These are phyloP conservation scores for Dryobota labecula DNA, from an alignment of 2,888 invertebrate species.

Conservation along the genomic window DNA sequence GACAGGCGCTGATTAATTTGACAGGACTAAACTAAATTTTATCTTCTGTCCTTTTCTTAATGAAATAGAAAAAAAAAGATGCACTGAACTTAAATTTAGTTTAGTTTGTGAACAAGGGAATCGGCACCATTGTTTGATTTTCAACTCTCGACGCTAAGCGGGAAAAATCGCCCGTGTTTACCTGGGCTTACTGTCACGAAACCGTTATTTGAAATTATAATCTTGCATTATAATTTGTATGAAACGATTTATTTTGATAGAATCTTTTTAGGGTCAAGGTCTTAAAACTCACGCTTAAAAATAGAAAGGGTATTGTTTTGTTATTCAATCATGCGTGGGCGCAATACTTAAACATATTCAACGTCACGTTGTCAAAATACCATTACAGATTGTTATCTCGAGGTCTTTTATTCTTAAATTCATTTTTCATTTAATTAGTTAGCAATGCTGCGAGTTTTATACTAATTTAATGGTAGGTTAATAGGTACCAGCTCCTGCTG, in stretches of 20 bases:
- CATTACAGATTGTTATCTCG: conserved; percentile 35
- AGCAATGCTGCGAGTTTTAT: neutral
- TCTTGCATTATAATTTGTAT: conserved; percentile 7
- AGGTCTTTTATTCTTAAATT: conserved; percentile 15
- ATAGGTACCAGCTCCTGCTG: no score
- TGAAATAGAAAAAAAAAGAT: no score
- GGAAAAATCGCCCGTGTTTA: no score
- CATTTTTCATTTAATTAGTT: neutral
- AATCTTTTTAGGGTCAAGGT: conserved; percentile 58
- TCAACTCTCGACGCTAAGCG: no score
- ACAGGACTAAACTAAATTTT: no score
- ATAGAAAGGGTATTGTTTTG: conserved; percentile 62
- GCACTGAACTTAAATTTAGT: no score
- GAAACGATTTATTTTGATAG: conserved; percentile 39
- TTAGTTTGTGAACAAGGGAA: no score
- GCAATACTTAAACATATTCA: conserved; percentile 31
- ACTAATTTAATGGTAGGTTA: neutral
- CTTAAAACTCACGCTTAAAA: conserved; percentile 61
- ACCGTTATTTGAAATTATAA: conserved; percentile 29
- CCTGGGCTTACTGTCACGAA: conserved; percentile 43
- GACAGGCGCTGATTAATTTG: no score
- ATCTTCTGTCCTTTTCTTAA: no score
- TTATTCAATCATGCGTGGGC: conserved; percentile 50
- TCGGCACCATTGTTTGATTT: no score
- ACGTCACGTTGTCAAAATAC: conserved; percentile 49